Evolutionary conservation across 2,797 vertebrate species (phyloP).

Genomic region (Halcyon smyrnensis): DNA sequence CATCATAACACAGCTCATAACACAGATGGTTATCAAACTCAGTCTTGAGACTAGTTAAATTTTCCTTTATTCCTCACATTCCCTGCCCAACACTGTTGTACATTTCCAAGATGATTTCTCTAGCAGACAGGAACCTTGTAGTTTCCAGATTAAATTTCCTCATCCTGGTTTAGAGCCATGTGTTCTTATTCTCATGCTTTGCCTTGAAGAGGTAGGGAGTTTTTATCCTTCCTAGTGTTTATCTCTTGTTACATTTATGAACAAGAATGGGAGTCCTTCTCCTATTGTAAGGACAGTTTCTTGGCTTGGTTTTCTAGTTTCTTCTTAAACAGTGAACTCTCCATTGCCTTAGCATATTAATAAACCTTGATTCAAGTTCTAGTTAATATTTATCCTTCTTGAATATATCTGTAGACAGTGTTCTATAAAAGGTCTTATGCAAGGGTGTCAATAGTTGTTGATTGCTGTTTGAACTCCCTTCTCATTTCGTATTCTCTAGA

Average conservation of each 20-base stretch:
- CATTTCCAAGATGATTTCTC: background rate
- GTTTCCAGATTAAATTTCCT: background rate
- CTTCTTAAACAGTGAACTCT: background rate
- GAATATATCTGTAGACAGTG: background rate
- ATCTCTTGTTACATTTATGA: background rate
- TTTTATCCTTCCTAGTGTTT: background rate
- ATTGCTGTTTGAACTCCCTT: background rate
- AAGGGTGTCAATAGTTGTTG: background rate
- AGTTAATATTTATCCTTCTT: background rate
- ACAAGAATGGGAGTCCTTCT: background rate
- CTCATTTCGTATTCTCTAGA: background rate
- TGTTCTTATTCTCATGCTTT: background rate
- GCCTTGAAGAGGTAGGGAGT: background rate
- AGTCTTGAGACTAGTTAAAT: background rate
- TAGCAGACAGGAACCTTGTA: background rate
- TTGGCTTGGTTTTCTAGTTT: background rate
- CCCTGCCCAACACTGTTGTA: background rate
- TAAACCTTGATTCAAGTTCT: background rate
- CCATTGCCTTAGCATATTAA: background rate
- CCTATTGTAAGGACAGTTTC: background rate
- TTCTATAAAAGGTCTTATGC: background rate
- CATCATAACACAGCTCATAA: background rate
- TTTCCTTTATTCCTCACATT: background rate
- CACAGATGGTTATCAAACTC: background rate
- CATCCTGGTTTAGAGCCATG: background rate